Conservation (phyloP, 2,888 invertebrate species). For the Microplitis deprimator region DNA sequence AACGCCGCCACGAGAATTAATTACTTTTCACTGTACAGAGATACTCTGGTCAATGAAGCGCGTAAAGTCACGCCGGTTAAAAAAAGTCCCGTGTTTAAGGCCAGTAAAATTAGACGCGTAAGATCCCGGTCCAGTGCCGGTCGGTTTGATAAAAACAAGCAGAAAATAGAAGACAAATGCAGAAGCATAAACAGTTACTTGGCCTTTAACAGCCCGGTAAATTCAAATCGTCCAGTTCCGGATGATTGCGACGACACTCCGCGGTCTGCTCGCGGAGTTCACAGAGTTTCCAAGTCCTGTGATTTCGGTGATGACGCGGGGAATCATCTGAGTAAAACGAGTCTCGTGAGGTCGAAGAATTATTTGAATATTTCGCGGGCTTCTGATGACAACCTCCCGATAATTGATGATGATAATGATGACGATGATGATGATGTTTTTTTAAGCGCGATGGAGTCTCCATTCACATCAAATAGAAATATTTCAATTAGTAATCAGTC, state of each 20-base stretch:
- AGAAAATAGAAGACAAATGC: neutral
- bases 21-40: constrained; percentile 35
- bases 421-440: neutral
- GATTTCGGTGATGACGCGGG: neutral
- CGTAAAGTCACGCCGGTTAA: constrained; percentile 52
- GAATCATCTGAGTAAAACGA: neutral
- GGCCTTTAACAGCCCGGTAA: neutral
- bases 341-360: neutral
- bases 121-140: neutral
- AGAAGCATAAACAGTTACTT: neutral
- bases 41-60: constrained; percentile 48
- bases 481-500: constrained; percentile 1
- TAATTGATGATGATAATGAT: neutral
- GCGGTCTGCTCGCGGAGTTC: neutral
- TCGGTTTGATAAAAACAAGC: neutral
- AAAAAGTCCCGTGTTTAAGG: constrained; percentile 9
- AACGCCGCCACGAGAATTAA: constrained; percentile 31
- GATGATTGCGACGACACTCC: neutral
- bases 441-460: neutral
- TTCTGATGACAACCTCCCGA: neutral
- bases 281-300: neutral
- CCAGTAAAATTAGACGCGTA: neutral
- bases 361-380: neutral
- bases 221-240: neutral
- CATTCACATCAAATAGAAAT: no score